These are phyloP conservation scores for Coelopa pilipes DNA, from an alignment of 2,888 invertebrate species.

Conservation along the genomic window DNA sequence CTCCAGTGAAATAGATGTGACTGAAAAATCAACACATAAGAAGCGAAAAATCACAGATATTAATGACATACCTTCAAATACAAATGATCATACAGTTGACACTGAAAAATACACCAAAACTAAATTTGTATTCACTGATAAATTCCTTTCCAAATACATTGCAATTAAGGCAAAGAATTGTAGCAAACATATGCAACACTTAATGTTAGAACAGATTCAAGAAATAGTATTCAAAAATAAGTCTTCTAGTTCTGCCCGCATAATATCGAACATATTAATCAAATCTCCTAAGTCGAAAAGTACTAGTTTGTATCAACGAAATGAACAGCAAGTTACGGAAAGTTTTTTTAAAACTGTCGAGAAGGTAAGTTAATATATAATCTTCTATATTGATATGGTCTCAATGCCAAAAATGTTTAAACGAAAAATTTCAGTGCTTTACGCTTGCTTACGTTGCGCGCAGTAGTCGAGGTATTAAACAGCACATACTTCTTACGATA, in stretches of 20 bases:
- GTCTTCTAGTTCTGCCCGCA: too few relatives aligned
- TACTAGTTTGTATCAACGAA: too few relatives aligned
- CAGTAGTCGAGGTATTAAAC: conserved; percentile 39
- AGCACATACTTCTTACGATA: conserved; percentile 30
- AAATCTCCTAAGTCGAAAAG: too few relatives aligned
- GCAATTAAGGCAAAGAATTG: not conserved
- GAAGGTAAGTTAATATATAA: too few relatives aligned
- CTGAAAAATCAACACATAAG: not conserved
- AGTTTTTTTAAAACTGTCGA: not conserved
- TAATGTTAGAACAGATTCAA: not conserved
- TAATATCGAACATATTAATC: too few relatives aligned
- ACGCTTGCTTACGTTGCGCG: conserved; percentile 36
- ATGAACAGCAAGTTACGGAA: not conserved
- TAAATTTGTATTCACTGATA: not conserved
- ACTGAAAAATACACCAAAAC: too few relatives aligned
- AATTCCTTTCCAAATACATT: not conserved
- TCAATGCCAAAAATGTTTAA: not conserved
- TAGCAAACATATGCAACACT: too few relatives aligned
- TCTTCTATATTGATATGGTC: not conserved
- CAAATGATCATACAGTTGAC: not conserved
- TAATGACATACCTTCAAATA: not conserved
- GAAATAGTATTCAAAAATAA: not conserved
- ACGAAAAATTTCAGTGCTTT: conserved; percentile 19
- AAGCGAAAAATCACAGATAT: not conserved
- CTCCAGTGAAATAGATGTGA: not conserved